Base-by-base conservation (phyloP, 2,888 invertebrate species). In the Euplagia quadripunctaria region DNA sequence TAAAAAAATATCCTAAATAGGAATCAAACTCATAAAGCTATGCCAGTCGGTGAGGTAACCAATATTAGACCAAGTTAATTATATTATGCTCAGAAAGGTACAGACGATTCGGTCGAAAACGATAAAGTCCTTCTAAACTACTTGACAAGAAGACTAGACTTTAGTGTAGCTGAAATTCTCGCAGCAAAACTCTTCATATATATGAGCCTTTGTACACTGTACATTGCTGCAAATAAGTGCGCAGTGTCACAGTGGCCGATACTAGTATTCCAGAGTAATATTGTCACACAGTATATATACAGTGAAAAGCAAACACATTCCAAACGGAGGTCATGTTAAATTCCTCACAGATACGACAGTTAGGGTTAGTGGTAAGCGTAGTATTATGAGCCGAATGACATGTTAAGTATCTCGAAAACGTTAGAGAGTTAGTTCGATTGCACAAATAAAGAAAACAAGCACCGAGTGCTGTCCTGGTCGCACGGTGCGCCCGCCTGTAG, bases 281-380 rank as follows among this genome's bases (percentile, higher is more conserved):
- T 64, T 43, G 46, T 61, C 65, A 69, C 49, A 61, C 66, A 74
- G 17, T 70, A 84, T 79, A 84, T 79, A 78, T 84, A 82, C 75
- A 82, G 14, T n/a, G 51, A 61, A 69, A 69, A 66, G 71, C 42
- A 70, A 68, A 68, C 68, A 79, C 70, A 77, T 11, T 49, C 8
- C 20, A 51, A 61, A 17, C 66, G 65, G 69, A 61, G 31, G 63
- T 43, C 41, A 72, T 79, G 73, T 80, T 81, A 77, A 75, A 74
- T 86, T 85, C 82, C 84, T 86, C 82, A 78, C 77, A 81, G 85
- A 87, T 85, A 84, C 86, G 88, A 85, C 81, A 85, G 76, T 80
- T 75, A 79, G 82, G 82, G 90, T 93, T 91, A 93, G 92, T 92
- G 89, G 85, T 79, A 94, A 93, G 94, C 92, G 80, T 82, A 83